Conservation (phyloP, 2,888 invertebrate species). For the Lepidocyrtoides sp. region DNA sequence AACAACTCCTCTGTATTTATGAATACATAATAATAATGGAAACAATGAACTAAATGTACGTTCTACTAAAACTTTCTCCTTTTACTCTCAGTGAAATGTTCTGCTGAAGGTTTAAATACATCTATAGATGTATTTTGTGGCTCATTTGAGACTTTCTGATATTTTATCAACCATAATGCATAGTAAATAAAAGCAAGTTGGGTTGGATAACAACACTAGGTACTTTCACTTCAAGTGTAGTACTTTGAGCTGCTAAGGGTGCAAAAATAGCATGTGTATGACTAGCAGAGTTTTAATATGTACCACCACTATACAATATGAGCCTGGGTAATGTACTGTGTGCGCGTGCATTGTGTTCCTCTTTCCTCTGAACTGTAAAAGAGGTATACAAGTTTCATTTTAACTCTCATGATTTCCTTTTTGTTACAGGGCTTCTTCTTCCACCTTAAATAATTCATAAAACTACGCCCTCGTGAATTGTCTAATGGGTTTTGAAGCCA, state of each 20-base stretch:
- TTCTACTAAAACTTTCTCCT: background rate
- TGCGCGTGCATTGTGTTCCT: background rate
- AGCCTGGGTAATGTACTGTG: background rate
- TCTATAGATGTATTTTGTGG: conserved; percentile 52
- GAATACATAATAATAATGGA: conserved; percentile 38
- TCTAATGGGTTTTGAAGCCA: conserved; percentile 73
- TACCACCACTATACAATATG: background rate
- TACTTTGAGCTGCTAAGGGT: background rate
- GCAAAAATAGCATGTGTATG: background rate
- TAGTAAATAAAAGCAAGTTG: conserved; percentile 34
- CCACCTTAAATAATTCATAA: conserved; percentile 70
- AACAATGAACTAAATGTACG: conserved; percentile 4
- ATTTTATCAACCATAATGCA: conserved; percentile 4
- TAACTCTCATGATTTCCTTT: conserved; percentile 3
- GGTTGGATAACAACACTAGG: background rate
- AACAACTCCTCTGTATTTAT: background rate
- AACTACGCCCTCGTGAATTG: conserved; percentile 71
- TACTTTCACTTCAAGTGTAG: conserved; percentile 11
- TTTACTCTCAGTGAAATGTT: background rate
- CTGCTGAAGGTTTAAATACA: conserved; percentile 38
- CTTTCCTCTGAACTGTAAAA: no score
- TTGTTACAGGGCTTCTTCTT: conserved; percentile 27
- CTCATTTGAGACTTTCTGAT: conserved; percentile 61
- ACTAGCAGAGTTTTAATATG: no score
- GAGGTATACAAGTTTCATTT: background rate